Conservation (phyloP, 2,888 invertebrate genomes). For the Drosophila hamatofila region DNA sequence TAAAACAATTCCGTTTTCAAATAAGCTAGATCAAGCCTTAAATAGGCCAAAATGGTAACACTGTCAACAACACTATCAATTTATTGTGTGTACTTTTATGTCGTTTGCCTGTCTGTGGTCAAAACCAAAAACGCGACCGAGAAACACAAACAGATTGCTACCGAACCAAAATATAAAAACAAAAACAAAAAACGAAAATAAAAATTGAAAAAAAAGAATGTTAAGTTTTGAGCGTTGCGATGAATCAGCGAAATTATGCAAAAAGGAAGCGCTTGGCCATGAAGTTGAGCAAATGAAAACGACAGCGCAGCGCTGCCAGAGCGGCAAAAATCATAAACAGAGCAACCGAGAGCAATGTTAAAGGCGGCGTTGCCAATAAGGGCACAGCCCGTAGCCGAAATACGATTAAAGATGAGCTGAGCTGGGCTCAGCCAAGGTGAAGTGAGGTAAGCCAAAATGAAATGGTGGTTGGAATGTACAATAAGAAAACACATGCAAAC, state of each 20-base stretch:
- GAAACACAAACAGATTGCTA: conserved; percentile 18
- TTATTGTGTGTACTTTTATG: conserved; percentile 2
- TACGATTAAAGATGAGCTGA: conserved; percentile 50
- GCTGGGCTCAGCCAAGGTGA: conserved; percentile 28
- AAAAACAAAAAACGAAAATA: not conserved
- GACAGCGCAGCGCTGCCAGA: conserved; percentile 32
- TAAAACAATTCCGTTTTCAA: too few species aligned
- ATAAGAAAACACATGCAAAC: conserved; percentile 33
- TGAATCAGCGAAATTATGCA: conserved; percentile 69
- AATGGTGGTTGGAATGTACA: conserved; percentile 52
- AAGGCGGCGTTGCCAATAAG: conserved; percentile 26
- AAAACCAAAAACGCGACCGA: conserved; percentile 29
- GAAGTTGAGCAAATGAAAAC: conserved; percentile 58
- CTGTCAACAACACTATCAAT: conserved; percentile 12
- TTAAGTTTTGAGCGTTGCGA: conserved; percentile 44
- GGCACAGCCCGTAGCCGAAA: conserved; percentile 30
- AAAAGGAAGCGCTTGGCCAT: conserved; percentile 58
- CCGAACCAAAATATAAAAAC: not conserved
- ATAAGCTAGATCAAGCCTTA: too few species aligned
- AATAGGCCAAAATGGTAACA: too few species aligned
- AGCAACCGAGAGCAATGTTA: not conserved
- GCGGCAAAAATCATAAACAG: conserved; percentile 10
- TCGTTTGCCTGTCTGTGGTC: conserved; percentile 39
- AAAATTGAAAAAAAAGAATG: conserved; percentile 21
- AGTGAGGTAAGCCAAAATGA: conserved; percentile 46